phyloP scores from a whole-genome alignment of 1,140 invertebrate genomes.

The Eulimnadia texana region DNA sequence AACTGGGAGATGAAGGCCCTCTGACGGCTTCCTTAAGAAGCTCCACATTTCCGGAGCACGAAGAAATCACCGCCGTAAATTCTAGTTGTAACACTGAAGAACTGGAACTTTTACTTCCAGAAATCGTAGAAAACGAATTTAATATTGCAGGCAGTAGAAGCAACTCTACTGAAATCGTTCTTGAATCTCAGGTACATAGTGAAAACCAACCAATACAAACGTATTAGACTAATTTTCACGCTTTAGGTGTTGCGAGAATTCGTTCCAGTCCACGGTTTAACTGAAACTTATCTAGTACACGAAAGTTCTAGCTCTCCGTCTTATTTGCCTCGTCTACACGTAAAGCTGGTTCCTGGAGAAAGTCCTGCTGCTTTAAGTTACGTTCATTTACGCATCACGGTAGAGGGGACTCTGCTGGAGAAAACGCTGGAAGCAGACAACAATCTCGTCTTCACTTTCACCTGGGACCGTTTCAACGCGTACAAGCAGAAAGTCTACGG shows the following conservation, averaged over 20 bases:
- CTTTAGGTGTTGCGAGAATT: slow-evolving; percentile 86
- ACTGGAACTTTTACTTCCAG: not conserved
- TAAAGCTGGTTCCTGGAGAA: slow-evolving; percentile 67
- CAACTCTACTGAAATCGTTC: not conserved
- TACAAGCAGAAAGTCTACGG: slow-evolving; percentile 93
- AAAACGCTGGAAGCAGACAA: slow-evolving; percentile 91
- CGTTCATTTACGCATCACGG: slow-evolving; percentile 76
- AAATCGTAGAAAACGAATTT: not conserved
- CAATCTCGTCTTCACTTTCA: slow-evolving; percentile 83
- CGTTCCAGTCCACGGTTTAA: slow-evolving; percentile 71
- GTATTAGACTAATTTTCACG: not conserved
- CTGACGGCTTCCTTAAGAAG: not conserved
- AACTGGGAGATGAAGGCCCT: slow-evolving; percentile 45
- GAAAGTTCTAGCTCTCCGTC: slow-evolving; percentile 81
- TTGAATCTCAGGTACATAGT: not conserved
- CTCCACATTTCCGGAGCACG: not conserved
- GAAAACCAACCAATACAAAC: no score
- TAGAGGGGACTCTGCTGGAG: slow-evolving; percentile 79
- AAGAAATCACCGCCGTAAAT: not conserved
- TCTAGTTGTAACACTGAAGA: not conserved
- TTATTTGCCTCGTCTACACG: slow-evolving; percentile 79
- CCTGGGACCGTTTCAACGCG: slow-evolving; percentile 93
- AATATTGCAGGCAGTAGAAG: not conserved
- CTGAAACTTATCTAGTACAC: slow-evolving; percentile 79
- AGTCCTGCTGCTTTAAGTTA: slow-evolving; percentile 65